Conservation (phyloP, 2,797 vertebrate genomes). For the Sphenopsis melanotis region DNA sequence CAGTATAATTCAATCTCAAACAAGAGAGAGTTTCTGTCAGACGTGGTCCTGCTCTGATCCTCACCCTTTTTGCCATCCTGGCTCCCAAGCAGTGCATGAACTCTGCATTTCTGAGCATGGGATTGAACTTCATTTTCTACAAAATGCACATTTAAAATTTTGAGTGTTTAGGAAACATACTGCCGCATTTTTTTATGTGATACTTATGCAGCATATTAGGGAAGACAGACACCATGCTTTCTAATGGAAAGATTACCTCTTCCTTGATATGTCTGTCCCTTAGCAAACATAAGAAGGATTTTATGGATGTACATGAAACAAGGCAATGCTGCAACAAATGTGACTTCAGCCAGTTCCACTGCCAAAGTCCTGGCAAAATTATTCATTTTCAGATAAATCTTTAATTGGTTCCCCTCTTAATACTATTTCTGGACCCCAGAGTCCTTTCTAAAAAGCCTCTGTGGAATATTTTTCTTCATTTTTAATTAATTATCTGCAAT, state of each 20-base stretch:
- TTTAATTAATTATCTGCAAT: constrained; percentile 78
- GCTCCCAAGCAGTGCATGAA: neutral
- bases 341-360: constrained; percentile 16
- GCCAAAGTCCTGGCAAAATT: constrained; percentile 34
- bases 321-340: neutral
- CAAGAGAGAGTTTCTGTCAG: neutral
- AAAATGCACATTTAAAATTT: neutral
- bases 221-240: neutral
- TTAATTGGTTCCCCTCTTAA: constrained; percentile 66
- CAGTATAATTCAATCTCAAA: neutral
- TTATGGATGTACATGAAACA: neutral
- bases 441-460: constrained; percentile 64
- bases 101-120: neutral
- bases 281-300: neutral
- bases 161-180: neutral
- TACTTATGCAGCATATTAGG: neutral
- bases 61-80: neutral
- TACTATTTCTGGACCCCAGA: constrained; percentile 54
- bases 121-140: neutral
- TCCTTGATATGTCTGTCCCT: neutral
- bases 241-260: neutral
- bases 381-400: constrained; percentile 42
- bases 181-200: neutral
- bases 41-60: neutral
- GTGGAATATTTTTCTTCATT: constrained; percentile 67